Conservation (phyloP, 2,888 invertebrate genomes). For the Maniola hyperantus region DNA sequence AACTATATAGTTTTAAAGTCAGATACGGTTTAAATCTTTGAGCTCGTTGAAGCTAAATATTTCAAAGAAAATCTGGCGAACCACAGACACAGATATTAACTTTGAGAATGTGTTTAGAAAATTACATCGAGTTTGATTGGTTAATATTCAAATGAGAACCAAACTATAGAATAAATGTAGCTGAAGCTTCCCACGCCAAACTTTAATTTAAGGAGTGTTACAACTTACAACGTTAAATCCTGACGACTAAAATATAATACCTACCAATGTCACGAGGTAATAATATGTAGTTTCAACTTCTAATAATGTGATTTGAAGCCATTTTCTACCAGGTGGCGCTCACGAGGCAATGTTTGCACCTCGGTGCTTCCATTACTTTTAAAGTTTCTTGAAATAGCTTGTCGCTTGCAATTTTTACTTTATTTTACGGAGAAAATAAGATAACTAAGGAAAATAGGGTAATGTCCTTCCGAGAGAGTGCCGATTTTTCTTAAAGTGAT, state of each 20-base stretch:
- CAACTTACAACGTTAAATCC: background rate
- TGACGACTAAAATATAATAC: conserved; percentile 3
- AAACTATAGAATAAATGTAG: too few species aligned
- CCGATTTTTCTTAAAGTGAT: background rate
- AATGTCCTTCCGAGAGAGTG: conserved; percentile 3
- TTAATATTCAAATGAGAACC: too few species aligned
- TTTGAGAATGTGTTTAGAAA: too few species aligned
- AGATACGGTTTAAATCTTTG: too few species aligned
- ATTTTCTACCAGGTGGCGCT: conserved; percentile 48
- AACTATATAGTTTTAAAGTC: too few species aligned
- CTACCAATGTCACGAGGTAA: conserved; percentile 35
- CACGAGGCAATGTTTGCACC: conserved; percentile 47
- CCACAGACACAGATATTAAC: too few species aligned
- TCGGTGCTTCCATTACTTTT: conserved; percentile 45
- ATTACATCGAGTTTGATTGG: too few species aligned
- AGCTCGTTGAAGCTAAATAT: too few species aligned
- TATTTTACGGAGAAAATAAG: conserved; percentile 9
- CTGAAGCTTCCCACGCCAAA: too few species aligned
- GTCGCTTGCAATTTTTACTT: conserved; percentile 24
- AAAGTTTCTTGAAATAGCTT: conserved; percentile 25
- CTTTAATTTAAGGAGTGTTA: background rate
- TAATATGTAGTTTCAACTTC: too few species aligned
- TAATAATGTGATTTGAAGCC: conserved; percentile 52
- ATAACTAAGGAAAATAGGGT: conserved; percentile 12
- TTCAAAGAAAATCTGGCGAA: too few species aligned